These are phyloP conservation scores for Wasmannia auropunctata DNA, from an alignment of 1,140 invertebrate species.

Conservation along the genomic window DNA sequence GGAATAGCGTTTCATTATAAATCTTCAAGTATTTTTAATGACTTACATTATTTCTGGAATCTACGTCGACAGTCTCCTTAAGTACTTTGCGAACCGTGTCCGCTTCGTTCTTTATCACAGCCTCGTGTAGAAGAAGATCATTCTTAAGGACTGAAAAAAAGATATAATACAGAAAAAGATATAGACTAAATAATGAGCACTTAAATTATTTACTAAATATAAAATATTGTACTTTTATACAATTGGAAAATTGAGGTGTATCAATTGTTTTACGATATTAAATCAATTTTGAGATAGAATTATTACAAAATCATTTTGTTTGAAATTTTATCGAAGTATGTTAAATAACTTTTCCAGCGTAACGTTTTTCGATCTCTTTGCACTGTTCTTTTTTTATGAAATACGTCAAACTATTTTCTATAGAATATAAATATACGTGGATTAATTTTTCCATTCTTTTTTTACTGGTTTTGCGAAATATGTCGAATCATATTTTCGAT, in stretches of 20 bases:
- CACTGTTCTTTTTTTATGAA: neutral
- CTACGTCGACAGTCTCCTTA: constrained; percentile 88
- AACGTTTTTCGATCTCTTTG: neutral
- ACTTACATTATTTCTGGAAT: constrained; percentile 90
- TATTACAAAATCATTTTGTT: neutral
- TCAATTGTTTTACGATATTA: neutral
- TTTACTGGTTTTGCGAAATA: neutral
- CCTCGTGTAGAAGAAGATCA: constrained; percentile 89
- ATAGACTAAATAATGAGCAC: neutral
- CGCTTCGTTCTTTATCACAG: constrained; percentile 90
- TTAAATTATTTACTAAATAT: neutral
- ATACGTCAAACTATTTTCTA: neutral
- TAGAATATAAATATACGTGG: neutral
- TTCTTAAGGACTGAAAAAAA: constrained; percentile 85
- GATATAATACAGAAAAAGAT: neutral
- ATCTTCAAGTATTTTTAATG: neutral
- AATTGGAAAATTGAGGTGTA: neutral
- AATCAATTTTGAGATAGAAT: neutral
- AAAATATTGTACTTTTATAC: neutral
- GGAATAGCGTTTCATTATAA: neutral
- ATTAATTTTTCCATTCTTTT: neutral
- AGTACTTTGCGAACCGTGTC: constrained; percentile 88
- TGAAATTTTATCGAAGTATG: neutral
- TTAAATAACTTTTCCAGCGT: neutral
- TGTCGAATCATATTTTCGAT: neutral